Percentiles rank a stretch among this genome's conserved stretches.
Conservation (phyloP, 1,140 invertebrate genomes). For the Ceratina australensis region DNA sequence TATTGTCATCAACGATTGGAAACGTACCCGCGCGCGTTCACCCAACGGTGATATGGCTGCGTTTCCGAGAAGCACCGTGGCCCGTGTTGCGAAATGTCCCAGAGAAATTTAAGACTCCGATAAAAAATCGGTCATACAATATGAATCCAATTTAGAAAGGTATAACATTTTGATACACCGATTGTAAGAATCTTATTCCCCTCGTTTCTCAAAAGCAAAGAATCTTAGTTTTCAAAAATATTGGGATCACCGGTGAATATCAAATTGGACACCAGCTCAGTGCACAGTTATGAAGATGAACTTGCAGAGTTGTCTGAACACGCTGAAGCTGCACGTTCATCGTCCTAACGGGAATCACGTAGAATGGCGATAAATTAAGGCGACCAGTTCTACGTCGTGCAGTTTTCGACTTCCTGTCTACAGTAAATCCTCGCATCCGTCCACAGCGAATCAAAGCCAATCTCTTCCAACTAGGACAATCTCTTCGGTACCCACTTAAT, state of each 20-base stretch:
- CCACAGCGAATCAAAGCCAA: no score
- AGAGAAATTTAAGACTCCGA: not conserved
- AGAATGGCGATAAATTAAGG: slow-evolving; percentile 22
- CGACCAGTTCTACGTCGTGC: not conserved
- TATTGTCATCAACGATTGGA: slow-evolving; percentile 68
- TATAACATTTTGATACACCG: not conserved
- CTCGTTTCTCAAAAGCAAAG: not conserved
- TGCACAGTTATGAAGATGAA: slow-evolving; percentile 22
- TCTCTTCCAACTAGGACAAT: not conserved
- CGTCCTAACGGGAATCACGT: slow-evolving; percentile 15
- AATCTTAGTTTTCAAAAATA: not conserved
- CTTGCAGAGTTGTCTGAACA: not conserved
- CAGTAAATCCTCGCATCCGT: not conserved
- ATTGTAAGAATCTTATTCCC: not conserved
- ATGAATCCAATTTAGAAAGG: not conserved
- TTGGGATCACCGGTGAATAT: slow-evolving; percentile 1
- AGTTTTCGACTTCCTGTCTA: not conserved
- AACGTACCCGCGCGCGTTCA: slow-evolving; percentile 42
- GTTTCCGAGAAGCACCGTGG: slow-evolving; percentile 13
- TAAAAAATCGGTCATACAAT: no score
- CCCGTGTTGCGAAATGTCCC: slow-evolving; percentile 23
- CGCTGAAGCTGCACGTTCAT: slow-evolving; percentile 9
- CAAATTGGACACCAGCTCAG: not conserved
- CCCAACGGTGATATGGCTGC: slow-evolving; percentile 14
- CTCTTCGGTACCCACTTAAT: not conserved